These are phyloP conservation scores for Malthinus flaveolus DNA, from an alignment of 2,888 invertebrate species.

Conservation along the genomic window DNA sequence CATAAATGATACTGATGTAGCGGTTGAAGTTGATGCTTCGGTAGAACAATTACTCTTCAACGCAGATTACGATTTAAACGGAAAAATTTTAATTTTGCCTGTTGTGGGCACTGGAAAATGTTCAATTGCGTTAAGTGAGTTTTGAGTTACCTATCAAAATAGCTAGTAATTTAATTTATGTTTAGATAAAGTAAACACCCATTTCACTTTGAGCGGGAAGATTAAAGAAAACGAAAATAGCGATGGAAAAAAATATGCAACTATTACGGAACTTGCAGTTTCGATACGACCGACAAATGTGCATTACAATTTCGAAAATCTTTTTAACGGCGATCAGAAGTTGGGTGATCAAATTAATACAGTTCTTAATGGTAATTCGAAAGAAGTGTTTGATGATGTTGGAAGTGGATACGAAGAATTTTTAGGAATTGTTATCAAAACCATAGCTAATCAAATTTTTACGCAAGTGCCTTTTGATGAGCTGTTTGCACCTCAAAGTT, in stretches of 20 bases:
- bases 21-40: neutral
- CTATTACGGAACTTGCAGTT: conserved; percentile 64
- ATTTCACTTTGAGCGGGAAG: conserved; percentile 54
- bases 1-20: neutral
- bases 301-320: conserved; percentile 65
- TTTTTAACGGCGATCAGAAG: conserved; percentile 55
- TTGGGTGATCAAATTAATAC: conserved; percentile 46
- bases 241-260: conserved; percentile 67
- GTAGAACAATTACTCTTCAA: conserved; percentile 60
- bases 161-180: conserved; percentile 1
- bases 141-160: no score
- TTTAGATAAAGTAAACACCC: neutral
- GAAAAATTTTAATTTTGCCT: conserved; percentile 66
- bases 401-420: conserved; percentile 68
- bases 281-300: conserved; percentile 66
- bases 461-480: neutral
- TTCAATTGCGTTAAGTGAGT: conserved; percentile 64
- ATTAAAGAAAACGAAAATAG: conserved; percentile 61
- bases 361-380: conserved; percentile 52
- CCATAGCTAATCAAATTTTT: neutral
- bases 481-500: neutral
- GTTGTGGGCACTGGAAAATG: conserved; percentile 67
- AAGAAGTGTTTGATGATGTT: conserved; percentile 51
- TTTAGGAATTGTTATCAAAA: conserved; percentile 44
- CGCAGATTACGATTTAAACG: conserved; percentile 68